Conservation (phyloP, 2,888 invertebrate species). For the Eupithecia inturbata region DNA sequence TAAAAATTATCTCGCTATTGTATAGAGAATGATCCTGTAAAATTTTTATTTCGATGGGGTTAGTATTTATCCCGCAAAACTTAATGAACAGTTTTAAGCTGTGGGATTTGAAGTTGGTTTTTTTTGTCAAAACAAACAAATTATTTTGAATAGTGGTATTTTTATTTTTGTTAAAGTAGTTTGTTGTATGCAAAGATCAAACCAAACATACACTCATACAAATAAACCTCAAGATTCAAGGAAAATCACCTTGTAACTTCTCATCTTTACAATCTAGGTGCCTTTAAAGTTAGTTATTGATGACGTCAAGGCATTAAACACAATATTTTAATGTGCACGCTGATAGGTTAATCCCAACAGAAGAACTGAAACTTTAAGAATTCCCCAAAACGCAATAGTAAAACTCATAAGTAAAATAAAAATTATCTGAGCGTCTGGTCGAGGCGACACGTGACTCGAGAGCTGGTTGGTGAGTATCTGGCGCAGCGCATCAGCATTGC, state of each 20-base stretch:
- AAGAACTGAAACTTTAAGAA: not conserved
- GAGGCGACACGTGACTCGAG: no score
- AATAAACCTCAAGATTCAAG: slow-evolving; percentile 16
- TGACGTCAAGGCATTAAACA: slow-evolving; percentile 51
- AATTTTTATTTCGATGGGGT: no score
- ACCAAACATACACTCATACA: not conserved
- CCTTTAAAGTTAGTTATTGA: slow-evolving; percentile 42
- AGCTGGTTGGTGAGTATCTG: no score
- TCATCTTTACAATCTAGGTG: slow-evolving; percentile 49
- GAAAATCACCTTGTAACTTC: slow-evolving; percentile 51
- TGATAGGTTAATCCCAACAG: not conserved
- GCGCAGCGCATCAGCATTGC: no score
- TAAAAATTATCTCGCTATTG: no score
- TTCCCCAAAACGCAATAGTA: not conserved
- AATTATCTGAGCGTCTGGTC: no score
- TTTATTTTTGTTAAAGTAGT: not conserved
- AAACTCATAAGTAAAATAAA: not conserved
- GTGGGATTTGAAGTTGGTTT: no score
- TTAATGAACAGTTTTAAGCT: no score
- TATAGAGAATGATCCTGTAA: no score
- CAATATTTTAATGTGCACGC: slow-evolving; percentile 26
- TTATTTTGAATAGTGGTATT: no score
- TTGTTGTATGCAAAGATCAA: not conserved
- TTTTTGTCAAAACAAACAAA: no score
- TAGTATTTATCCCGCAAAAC: no score